A percentile compares a stretch with the other conserved stretches of the same genome.
phyloP scores from a whole-genome alignment of 2,113 vertebrate species.

The Platanista minor region DNA sequence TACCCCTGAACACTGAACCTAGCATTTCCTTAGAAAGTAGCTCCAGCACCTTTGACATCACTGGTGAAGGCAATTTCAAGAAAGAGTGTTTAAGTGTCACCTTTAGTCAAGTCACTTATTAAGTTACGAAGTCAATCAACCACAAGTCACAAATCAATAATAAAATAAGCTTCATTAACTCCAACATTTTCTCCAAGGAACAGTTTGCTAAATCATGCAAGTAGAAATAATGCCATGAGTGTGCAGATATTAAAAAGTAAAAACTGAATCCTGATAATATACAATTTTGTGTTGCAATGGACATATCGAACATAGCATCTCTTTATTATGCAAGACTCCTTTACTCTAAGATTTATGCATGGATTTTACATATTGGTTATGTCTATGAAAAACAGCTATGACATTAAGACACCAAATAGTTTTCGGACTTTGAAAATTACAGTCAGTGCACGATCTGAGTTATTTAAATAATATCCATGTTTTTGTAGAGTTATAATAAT shows the following conservation, averaged over 20 bases:
- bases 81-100: constrained; percentile 22
- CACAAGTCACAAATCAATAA: constrained; percentile 70
- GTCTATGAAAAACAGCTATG: neutral
- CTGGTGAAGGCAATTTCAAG: neutral
- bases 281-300: neutral
- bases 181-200: constrained; percentile 38
- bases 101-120: constrained; percentile 53
- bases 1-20: neutral
- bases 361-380: neutral
- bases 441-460: neutral
- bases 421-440: neutral
- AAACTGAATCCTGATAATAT: neutral
- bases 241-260: neutral
- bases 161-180: constrained; percentile 65
- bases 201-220: constrained; percentile 20
- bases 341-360: neutral
- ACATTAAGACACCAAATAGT: neutral
- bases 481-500: neutral
- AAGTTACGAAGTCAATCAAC: constrained; percentile 71
- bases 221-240: neutral
- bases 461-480: neutral
- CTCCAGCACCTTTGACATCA: neutral
- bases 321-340: neutral
- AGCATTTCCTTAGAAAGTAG: neutral
- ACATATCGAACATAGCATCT: neutral